Percentiles rank a stretch among this genome's conserved stretches.
Evolutionary conservation across 2,797 vertebrate genomes (phyloP).

Genomic region (Anguilla megastoma): DNA sequence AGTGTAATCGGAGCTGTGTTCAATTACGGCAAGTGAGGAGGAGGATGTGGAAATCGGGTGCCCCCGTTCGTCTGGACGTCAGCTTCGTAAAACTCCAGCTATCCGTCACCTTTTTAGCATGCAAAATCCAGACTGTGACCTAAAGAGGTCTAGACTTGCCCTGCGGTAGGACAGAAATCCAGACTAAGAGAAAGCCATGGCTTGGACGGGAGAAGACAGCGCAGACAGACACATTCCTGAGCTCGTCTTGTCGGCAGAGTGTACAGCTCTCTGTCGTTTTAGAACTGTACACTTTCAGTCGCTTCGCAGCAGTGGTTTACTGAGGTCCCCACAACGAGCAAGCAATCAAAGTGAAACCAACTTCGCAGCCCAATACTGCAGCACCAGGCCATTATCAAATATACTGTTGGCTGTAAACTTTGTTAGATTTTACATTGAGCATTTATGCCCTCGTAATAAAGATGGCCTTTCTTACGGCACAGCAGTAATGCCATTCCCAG

Average conservation of each 20-base stretch:
- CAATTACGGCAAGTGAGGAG: conserved; percentile 47
- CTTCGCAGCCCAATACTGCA: not conserved
- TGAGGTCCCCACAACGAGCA: not conserved
- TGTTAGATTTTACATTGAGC: not conserved
- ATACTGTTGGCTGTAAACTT: not conserved
- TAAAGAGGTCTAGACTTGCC: not conserved
- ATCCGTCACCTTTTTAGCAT: conserved; percentile 2
- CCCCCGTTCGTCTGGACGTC: not conserved
- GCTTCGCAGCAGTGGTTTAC: not conserved
- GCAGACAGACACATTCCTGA: conserved; percentile 7
- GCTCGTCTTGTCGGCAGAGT: not conserved
- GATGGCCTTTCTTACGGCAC: conserved; percentile 32
- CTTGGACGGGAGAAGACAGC: not conserved
- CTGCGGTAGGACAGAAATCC: not conserved
- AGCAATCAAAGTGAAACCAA: not conserved
- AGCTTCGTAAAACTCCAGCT: conserved; percentile 4
- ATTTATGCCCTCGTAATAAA: conserved; percentile 34
- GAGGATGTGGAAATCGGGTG: conserved; percentile 34
- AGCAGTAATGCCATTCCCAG: conserved; percentile 22
- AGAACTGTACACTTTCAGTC: not conserved
- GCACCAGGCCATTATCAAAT: not conserved
- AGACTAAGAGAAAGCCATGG: not conserved
- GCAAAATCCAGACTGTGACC: not conserved
- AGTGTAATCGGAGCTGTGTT: conserved; percentile 50
- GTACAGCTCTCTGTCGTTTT: not conserved